Conservation (phyloP, 2,113 vertebrate species). For the Mystacornis crossleyi region DNA sequence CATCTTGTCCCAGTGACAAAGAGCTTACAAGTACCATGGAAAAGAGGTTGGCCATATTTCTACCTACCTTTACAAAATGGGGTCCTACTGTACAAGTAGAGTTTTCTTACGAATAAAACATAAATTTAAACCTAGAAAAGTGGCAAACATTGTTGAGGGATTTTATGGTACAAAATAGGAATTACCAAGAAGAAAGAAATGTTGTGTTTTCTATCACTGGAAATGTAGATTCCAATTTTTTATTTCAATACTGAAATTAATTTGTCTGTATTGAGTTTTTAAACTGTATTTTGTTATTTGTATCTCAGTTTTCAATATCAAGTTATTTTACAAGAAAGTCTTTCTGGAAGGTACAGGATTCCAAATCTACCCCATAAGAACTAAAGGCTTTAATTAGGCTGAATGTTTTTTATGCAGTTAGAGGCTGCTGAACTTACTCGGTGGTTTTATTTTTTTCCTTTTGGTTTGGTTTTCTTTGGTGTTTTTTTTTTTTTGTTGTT, state of each 20-base stretch:
- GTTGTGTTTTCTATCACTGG: neutral
- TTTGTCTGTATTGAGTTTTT: neutral
- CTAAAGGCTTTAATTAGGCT: neutral
- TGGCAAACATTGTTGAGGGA: neutral
- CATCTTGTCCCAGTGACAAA: neutral
- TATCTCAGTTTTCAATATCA: neutral
- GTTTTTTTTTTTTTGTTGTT: neutral
- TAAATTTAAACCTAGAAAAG: neutral
- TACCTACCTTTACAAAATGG: neutral
- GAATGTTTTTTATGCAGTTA: neutral
- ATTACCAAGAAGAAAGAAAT: neutral
- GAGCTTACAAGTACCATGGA: neutral
- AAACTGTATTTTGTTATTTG: neutral
- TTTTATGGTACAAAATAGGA: neutral
- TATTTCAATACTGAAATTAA: neutral
- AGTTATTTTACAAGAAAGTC: neutral
- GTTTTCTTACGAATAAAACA: neutral
- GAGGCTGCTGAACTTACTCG: neutral
- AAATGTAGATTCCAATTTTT: neutral
- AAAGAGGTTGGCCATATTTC: neutral
- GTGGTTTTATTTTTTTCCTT: neutral
- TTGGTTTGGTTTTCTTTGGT: neutral
- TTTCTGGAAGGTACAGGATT: neutral
- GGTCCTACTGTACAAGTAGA: neutral
- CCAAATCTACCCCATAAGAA: neutral